phyloP scores from a whole-genome alignment of 53 echinoderm and acorn worm genomes.

The Temnopleurus reevesii region DNA sequence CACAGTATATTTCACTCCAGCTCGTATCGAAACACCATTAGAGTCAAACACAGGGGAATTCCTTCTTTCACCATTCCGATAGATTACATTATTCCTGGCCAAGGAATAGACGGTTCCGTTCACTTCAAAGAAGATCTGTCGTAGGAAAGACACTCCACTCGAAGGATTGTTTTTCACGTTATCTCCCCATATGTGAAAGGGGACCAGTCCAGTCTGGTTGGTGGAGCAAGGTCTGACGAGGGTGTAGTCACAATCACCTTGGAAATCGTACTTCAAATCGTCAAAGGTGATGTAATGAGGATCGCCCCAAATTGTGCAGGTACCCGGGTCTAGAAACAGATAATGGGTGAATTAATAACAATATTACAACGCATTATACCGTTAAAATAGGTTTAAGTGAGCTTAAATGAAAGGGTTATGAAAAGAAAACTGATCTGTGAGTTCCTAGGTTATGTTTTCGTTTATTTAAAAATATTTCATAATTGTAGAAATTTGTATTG shows the following conservation, averaged over 20 bases:
- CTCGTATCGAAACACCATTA: constrained; percentile 39
- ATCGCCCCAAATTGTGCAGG: constrained; percentile 77
- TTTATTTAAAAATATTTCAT: too few relatives aligned
- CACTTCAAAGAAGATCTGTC: constrained; percentile 59
- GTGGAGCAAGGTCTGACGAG: constrained; percentile 65
- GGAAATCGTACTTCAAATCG: constrained; percentile 67
- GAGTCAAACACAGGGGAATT: constrained; percentile 38
- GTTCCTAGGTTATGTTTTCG: too few relatives aligned
- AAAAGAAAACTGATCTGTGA: too few relatives aligned
- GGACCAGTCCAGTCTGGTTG: constrained; percentile 18
- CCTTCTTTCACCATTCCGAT: constrained; percentile 58
- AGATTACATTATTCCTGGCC: constrained; percentile 54
- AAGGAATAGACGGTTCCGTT: constrained; percentile 60
- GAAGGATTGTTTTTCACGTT: constrained; percentile 75
- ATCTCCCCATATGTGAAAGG: constrained; percentile 68
- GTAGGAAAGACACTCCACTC: constrained; percentile 64
- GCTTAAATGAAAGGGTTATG: too few relatives aligned
- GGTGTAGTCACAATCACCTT: constrained; percentile 81
- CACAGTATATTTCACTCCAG: constrained; percentile 28
- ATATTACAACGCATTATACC: too few relatives aligned
- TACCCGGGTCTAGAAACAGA: constrained; percentile 62
- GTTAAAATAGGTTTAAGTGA: too few relatives aligned
- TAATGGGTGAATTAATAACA: too few relatives aligned
- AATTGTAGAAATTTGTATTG: too few relatives aligned
- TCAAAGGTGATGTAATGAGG: constrained; percentile 82